Conservation (phyloP, 2,797 vertebrate species). For the Carcharodon carcharias region DNA sequence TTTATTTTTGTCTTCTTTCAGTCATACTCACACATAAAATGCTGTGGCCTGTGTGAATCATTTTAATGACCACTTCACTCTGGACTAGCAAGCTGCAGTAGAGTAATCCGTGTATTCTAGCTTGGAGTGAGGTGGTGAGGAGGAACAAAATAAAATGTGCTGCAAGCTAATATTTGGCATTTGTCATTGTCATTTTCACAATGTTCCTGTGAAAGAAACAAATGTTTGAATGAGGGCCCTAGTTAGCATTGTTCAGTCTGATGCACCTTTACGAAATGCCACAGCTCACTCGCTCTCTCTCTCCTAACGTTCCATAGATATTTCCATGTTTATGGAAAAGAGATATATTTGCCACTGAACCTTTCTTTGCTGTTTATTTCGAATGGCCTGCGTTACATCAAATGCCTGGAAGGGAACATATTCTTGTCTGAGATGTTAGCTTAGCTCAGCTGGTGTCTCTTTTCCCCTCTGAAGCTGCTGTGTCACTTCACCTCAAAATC, state of each 20-base stretch:
- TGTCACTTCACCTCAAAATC: not conserved
- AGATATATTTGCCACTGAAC: not conserved
- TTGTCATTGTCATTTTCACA: not conserved
- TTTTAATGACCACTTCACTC: not conserved
- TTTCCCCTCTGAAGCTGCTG: not conserved
- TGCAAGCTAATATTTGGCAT: not conserved
- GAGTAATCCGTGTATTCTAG: not conserved
- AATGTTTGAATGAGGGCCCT: not conserved
- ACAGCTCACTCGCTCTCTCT: not conserved
- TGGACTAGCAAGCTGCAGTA: not conserved
- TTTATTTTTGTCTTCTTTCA: not conserved
- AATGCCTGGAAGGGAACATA: not conserved
- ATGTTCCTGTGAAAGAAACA: not conserved
- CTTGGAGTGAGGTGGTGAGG: not conserved
- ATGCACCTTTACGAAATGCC: not conserved
- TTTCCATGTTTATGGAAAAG: conserved; percentile 3
- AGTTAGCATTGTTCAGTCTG: not conserved
- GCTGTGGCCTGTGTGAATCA: too few relatives aligned
- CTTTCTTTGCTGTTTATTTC: conserved; percentile 14
- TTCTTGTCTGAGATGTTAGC: not conserved
- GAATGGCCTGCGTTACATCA: not conserved
- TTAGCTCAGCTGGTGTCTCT: not conserved
- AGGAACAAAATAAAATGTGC: not conserved
- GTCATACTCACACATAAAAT: not conserved
- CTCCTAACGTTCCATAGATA: not conserved